Evolutionary conservation across 1,140 invertebrate species (phyloP), one percentile per base, ranked within the genome.

Genomic region (Drosophila repleta): DNA sequence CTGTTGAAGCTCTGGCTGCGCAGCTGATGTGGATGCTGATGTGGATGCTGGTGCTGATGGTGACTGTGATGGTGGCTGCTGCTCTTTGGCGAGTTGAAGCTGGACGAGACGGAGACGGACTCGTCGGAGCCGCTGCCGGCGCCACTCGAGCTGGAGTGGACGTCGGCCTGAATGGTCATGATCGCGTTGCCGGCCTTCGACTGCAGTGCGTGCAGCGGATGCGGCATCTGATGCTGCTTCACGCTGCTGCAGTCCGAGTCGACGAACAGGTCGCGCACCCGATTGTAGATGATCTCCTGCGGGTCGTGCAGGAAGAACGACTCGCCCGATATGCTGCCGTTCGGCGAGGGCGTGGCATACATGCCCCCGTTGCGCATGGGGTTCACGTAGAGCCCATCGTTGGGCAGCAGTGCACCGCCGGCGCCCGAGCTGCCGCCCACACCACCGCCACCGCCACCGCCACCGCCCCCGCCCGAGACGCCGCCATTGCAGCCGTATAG

Each of bases 231-330:
- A 32, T 81, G 75, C 63, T 90, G 82, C 64, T 84, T 90, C 32
- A 80, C 72, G 53, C 90, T 91, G 76, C 90, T 91, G 58, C 90
- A 91, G 46, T 92, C 91, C 2, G 91, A 88, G 74, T 94, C 94
- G 55, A 95, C 94, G 90, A 97, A 97, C 39, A 97, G 92, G 80
- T 96, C 96, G 39, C 96, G 94, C 52, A 96, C 95, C 45, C 95
- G 93, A 76, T 96, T 95, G 85, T 96, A 96, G 4, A 95, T 94
- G 39, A 96, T 93, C 67, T 96, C 95, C 91, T 94, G 95, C 24
- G 94, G 96, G 84, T 95, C 95, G 91, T 97, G 96, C 32, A 97
- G 92, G 78, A 96, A 97, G 92, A 97, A 97, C 6, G 96, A 96
- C 71, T 96, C 95, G 17, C 94, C 94, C 10, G 93, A 92, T 15